These are phyloP conservation scores for Lithosia quadra DNA, from an alignment of 2,888 invertebrate genomes.

Conservation along the genomic window DNA sequence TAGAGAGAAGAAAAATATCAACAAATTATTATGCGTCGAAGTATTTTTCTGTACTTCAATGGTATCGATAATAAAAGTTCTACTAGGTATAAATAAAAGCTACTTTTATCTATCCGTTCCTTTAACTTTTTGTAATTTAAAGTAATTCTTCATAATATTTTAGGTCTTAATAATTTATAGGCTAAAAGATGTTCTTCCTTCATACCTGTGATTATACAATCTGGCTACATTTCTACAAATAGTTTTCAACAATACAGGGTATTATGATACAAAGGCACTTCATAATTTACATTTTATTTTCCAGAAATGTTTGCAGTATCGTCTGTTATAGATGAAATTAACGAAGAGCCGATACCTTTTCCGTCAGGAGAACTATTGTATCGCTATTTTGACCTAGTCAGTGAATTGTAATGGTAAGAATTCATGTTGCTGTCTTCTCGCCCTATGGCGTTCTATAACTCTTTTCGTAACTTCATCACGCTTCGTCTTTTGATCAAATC, in stretches of 20 bases:
- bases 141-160: neutral
- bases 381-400: slow-evolving; percentile 76
- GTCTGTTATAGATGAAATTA: slow-evolving; percentile 69
- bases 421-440: slow-evolving; percentile 39
- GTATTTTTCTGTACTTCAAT: neutral
- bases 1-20: too few species aligned
- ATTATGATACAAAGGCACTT: neutral
- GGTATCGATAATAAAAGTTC: slow-evolving; percentile 11
- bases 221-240: neutral
- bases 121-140: neutral
- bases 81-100: neutral
- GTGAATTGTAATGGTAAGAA: slow-evolving; percentile 75
- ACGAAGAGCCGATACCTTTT: slow-evolving; percentile 68
- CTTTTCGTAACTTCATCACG: slow-evolving; percentile 30
- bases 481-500: slow-evolving; percentile 23
- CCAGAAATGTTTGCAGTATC: slow-evolving; percentile 80
- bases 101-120: neutral
- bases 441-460: slow-evolving; percentile 31
- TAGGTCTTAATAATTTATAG: neutral
- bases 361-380: slow-evolving; percentile 71
- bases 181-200: too few species aligned
- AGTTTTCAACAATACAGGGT: neutral
- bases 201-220: neutral
- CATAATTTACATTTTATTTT: slow-evolving; percentile 58
- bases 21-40: neutral